These are phyloP conservation scores for Tridacna crocea DNA, from an alignment of 2,888 invertebrate genomes.

Conservation along the genomic window DNA sequence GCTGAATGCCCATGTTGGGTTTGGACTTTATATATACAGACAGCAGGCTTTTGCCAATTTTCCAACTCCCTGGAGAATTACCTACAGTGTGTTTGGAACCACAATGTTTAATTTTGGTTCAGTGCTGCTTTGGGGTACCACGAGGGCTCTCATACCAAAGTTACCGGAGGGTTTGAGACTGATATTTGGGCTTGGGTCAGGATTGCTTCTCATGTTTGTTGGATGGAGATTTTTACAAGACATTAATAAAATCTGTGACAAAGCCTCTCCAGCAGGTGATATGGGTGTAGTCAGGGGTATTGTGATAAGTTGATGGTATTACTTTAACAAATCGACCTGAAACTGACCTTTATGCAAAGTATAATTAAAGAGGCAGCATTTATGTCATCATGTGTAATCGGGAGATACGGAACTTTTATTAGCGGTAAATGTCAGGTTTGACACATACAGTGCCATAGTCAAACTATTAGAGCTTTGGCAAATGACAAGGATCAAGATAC, in stretches of 20 bases:
- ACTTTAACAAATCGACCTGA: too few relatives aligned
- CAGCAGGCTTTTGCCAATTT: conserved; percentile 90
- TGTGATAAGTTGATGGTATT: too few relatives aligned
- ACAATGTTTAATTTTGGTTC: conserved; percentile 95
- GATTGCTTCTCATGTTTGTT: conserved; percentile 66
- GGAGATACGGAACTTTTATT: too few relatives aligned
- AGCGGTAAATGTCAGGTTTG: too few relatives aligned
- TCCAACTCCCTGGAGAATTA: conserved; percentile 89
- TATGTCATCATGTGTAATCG: too few relatives aligned
- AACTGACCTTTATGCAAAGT: too few relatives aligned
- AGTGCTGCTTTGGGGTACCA: conserved; percentile 94
- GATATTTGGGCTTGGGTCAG: conserved; percentile 87
- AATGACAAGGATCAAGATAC: too few relatives aligned
- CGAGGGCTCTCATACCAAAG: conserved; percentile 91
- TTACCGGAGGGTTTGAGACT: conserved; percentile 88
- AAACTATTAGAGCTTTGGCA: too few relatives aligned
- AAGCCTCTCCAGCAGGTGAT: too few relatives aligned
- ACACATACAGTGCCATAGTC: too few relatives aligned
- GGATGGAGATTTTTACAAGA: conserved; percentile 69
- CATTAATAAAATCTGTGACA: background rate
- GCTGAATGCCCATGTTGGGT: conserved; percentile 91
- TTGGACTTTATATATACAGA: conserved; percentile 92
- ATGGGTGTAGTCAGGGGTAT: too few relatives aligned
- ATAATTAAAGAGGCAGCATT: too few relatives aligned
- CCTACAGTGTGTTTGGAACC: conserved; percentile 84